phyloP scores from a whole-genome alignment of 2,113 vertebrate genomes.

The Piprites chloris region DNA sequence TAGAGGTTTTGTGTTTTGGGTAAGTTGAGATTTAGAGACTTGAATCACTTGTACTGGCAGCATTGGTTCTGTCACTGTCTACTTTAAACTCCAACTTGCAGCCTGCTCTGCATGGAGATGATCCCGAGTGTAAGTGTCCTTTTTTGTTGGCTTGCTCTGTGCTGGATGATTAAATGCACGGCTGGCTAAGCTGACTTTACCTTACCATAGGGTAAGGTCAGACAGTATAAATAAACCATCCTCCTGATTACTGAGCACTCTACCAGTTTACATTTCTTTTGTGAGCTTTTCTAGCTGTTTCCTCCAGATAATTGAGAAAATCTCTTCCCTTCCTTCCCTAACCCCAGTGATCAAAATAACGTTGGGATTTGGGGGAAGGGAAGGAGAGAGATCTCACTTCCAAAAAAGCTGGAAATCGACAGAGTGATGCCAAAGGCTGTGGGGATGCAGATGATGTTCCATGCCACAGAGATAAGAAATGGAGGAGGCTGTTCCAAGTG shows the following conservation, averaged over 20 bases:
- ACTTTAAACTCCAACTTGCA: background rate
- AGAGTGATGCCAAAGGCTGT: background rate
- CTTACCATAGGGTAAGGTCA: slow-evolving; percentile 8
- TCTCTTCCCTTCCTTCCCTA: slow-evolving; percentile 47
- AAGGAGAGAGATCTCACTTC: background rate
- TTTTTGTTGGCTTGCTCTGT: background rate
- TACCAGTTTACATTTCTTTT: background rate
- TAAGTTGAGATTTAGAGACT: background rate
- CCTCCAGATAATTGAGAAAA: slow-evolving; percentile 53
- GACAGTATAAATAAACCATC: slow-evolving; percentile 31
- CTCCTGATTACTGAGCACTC: background rate
- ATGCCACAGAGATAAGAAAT: background rate
- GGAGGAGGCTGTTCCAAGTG: background rate
- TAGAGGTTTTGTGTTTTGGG: background rate
- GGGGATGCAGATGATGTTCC: background rate
- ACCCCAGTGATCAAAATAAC: background rate
- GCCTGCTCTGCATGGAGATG: background rate
- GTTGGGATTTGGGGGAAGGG: background rate
- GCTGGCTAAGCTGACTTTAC: background rate
- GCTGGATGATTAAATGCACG: background rate
- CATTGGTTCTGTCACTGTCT: background rate
- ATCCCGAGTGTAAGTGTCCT: background rate
- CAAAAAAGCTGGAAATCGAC: background rate
- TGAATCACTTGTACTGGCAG: background rate
- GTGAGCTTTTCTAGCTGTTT: slow-evolving; percentile 51